Conservation (phyloP, 2,888 invertebrate species). For the Unio pictorum region DNA sequence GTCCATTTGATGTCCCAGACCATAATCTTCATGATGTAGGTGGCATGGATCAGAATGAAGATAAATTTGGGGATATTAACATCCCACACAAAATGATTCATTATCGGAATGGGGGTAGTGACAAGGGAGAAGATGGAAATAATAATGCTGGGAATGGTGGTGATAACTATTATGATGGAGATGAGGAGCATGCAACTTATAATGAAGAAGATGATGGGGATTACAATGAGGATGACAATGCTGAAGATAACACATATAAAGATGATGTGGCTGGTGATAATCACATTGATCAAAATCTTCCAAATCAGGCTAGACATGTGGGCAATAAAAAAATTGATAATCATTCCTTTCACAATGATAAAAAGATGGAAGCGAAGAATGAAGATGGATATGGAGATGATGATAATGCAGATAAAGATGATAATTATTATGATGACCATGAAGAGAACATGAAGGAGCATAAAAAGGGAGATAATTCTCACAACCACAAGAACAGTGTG, state of each 20-base stretch:
- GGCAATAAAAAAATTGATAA: slow-evolving; percentile 25
- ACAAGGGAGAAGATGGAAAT: slow-evolving; percentile 19
- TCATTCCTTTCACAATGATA: slow-evolving; percentile 32
- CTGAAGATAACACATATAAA: slow-evolving; percentile 37
- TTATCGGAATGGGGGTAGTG: slow-evolving; percentile 2
- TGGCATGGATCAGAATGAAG: background rate
- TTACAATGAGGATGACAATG: slow-evolving; percentile 31
- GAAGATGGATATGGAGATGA: slow-evolving; percentile 43
- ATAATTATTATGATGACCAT: slow-evolving; percentile 4
- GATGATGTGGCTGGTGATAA: slow-evolving; percentile 29
- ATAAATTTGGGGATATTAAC: background rate
- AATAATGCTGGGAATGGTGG: slow-evolving; percentile 33
- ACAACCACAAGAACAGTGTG: slow-evolving; percentile 1
- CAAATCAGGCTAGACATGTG: slow-evolving; percentile 13
- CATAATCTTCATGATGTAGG: background rate
- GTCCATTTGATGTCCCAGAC: too few species aligned
- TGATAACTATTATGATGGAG: slow-evolving; percentile 23
- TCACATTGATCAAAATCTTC: slow-evolving; percentile 27
- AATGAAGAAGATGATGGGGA: slow-evolving; percentile 44
- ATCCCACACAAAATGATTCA: background rate
- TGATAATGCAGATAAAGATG: slow-evolving; percentile 16
- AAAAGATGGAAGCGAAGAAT: slow-evolving; percentile 34
- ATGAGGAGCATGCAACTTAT: slow-evolving; percentile 34
- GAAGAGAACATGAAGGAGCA: slow-evolving; percentile 12
- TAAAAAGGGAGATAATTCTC: slow-evolving; percentile 7